Percentiles rank a stretch among this genome's conserved stretches.
phyloP scores from a whole-genome alignment of 2,888 invertebrate species.

The Zhuqinia jingwanae region DNA sequence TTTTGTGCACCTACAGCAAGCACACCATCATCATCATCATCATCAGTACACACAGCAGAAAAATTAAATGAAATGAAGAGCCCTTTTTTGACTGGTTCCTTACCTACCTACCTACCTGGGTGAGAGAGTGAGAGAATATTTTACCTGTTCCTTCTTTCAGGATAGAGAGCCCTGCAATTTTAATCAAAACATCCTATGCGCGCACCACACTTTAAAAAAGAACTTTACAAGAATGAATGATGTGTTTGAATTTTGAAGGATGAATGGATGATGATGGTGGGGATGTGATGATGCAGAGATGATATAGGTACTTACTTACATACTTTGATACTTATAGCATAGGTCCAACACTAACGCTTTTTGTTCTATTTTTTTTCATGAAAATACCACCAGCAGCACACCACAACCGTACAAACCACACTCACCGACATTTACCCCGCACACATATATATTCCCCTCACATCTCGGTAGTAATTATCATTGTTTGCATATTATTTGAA shows the following conservation, averaged over 20 bases:
- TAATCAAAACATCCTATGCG: not conserved
- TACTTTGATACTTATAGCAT: too few relatives aligned
- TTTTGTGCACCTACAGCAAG: not conserved
- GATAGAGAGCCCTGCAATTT: not conserved
- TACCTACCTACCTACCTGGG: slow-evolving; percentile 1
- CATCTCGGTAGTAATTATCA: slow-evolving; percentile 30
- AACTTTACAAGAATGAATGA: not conserved
- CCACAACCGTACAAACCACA: too few relatives aligned
- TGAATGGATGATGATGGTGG: not conserved
- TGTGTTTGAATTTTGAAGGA: not conserved
- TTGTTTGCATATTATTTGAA: slow-evolving; percentile 36
- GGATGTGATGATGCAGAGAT: too few relatives aligned
- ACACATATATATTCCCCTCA: not conserved
- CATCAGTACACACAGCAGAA: not conserved
- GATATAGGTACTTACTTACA: slow-evolving; percentile 13
- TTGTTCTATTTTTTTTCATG: not conserved
- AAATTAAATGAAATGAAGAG: not conserved
- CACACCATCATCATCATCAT: not conserved
- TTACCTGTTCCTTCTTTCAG: slow-evolving; percentile 15
- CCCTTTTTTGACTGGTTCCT: slow-evolving; percentile 5
- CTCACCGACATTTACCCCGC: not conserved
- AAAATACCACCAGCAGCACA: not conserved
- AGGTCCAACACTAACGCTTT: too few relatives aligned
- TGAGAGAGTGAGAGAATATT: slow-evolving; percentile 9
- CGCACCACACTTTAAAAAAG: not conserved